Conservation (phyloP, 23 tunicate species). For the Halocynthia aurantium region DNA sequence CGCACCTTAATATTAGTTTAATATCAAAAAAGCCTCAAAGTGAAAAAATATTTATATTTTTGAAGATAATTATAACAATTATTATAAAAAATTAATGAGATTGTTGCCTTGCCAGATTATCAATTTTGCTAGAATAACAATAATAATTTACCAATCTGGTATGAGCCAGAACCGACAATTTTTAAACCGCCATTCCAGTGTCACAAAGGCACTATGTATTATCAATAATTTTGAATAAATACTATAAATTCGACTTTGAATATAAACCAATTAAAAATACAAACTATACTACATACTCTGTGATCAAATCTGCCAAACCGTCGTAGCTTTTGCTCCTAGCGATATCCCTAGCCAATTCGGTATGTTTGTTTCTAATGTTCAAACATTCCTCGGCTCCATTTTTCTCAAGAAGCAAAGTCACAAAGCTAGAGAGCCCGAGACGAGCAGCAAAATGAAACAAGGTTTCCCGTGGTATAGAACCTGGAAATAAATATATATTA, state of each 20-base stretch:
- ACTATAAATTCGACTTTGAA: background rate
- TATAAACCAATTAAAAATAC: background rate
- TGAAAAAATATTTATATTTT: too few relatives aligned
- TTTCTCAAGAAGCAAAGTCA: constrained; percentile 79
- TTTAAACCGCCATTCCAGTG: too few relatives aligned
- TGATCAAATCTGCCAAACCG: constrained; percentile 79
- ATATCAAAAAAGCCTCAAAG: too few relatives aligned
- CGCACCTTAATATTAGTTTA: too few relatives aligned
- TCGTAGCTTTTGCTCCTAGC: constrained; percentile 61
- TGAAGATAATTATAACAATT: too few relatives aligned
- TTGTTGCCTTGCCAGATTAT: too few relatives aligned
- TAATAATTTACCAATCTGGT: too few relatives aligned
- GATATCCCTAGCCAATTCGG: constrained; percentile 64
- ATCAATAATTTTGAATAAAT: too few relatives aligned
- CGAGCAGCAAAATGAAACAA: constrained; percentile 94
- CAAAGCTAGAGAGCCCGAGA: constrained; percentile 85
- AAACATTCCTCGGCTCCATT: constrained; percentile 77
- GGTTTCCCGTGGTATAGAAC: constrained; percentile 77
- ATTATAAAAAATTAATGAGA: too few relatives aligned
- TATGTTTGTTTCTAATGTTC: constrained; percentile 49
- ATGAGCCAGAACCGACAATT: too few relatives aligned
- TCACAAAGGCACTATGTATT: too few relatives aligned
- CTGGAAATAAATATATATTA: constrained; percentile 7
- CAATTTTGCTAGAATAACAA: too few relatives aligned
- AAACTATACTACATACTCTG: constrained; percentile 39